Evolutionary conservation across 2,113 vertebrate species (phyloP), one percentile per base, ranked within the genome.

Genomic region (Spizaetus ornatus): DNA sequence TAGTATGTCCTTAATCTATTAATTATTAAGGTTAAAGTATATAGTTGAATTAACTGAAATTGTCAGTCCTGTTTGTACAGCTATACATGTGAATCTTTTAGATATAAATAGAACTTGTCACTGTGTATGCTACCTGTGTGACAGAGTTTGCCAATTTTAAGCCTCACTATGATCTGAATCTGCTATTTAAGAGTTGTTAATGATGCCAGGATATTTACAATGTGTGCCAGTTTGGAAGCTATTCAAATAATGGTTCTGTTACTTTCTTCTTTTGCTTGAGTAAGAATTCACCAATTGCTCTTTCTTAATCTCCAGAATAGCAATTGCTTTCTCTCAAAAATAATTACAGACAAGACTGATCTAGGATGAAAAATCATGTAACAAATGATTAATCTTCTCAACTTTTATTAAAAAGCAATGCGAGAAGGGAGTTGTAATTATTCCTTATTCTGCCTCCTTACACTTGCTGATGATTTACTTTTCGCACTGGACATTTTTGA

Each of bases 281-380:
- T 95, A 86, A 88, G 62, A 88, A 82, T 85, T 95, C 71, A 67
- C 16, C 67, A 76, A 32, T 73, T 95, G 73, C 23, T 70, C 22
- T 50, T 70, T 83, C 76, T 56, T 91, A 91, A 95, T 88, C 84
- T 94, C 71, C 78, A 82, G 63, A 91, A 80, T 47, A 90, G 87
- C 58, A 85, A 55, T 85, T 70, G 58, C 55, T 92, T 94, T 93
- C 56, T 93, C 88, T 89, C n/a, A 55, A 87, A 97, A 95, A 85
- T 94, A 91, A 95, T 95, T 93, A 95, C 65, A 94, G 50, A 53
- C 89, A 90, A 97, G 93, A 80, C 84, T 93, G 73, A 77, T 70
- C 52, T 87, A 38, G 3, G 71, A 86, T 94, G 91, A 96, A 92
- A 82, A 95, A 84, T 70, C 25, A 32, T 80, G 50, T 88, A 83